These are phyloP conservation scores for Ennomos fuscantarius DNA, from an alignment of 2,888 invertebrate genomes.

Conservation along the genomic window DNA sequence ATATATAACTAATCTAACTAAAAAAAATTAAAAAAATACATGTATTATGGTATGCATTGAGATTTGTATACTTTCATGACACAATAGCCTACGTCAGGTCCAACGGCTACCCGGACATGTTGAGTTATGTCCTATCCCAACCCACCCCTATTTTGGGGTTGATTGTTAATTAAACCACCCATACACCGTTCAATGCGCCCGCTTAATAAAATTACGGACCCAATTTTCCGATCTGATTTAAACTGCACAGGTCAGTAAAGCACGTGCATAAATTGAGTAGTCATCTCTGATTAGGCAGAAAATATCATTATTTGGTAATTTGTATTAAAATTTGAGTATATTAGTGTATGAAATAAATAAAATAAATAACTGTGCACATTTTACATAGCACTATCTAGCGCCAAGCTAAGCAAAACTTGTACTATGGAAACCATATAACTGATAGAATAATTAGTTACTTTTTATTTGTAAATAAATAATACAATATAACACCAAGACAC, in stretches of 20 bases:
- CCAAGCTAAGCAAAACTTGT: too few species aligned
- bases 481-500: too few species aligned
- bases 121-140: slow-evolving; percentile 52
- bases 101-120: slow-evolving; percentile 49
- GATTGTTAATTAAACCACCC: slow-evolving; percentile 73
- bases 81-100: slow-evolving; percentile 32
- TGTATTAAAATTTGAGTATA: too few species aligned
- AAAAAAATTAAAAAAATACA: too few species aligned
- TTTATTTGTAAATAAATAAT: too few species aligned
- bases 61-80: slow-evolving; percentile 17
- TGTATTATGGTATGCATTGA: slow-evolving; percentile 11
- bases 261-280: slow-evolving; percentile 33
- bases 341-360: slow-evolving; percentile 8
- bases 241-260: slow-evolving; percentile 39
- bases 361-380: too few species aligned
- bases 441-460: too few species aligned
- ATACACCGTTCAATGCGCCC: slow-evolving; percentile 60
- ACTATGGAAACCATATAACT: too few species aligned
- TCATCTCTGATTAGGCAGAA: slow-evolving; percentile 19
- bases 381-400: too few species aligned
- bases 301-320: too few species aligned
- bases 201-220: slow-evolving; percentile 61
- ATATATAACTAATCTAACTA: too few species aligned
- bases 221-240: slow-evolving; percentile 57
- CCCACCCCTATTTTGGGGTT: slow-evolving; percentile 47